Conservation (phyloP, 2,888 invertebrate genomes). For the Altica lythri region DNA sequence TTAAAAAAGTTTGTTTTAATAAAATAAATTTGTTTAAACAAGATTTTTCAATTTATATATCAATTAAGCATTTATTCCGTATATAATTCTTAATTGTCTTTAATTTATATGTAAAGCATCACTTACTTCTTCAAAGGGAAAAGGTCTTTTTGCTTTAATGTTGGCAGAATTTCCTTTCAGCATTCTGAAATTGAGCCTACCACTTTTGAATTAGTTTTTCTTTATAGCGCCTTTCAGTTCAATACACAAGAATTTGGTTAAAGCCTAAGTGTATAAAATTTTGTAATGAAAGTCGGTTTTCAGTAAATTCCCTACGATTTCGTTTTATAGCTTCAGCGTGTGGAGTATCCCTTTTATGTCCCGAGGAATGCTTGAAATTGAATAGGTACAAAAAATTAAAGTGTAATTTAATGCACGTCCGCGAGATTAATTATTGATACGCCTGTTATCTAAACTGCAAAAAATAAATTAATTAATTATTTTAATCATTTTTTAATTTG, state of each 20-base stretch:
- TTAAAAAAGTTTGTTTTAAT: too few species aligned
- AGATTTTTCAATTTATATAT: too few species aligned
- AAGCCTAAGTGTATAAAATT: conserved; percentile 18
- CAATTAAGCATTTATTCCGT: too few species aligned
- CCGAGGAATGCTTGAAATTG: conserved; percentile 11
- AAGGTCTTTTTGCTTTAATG: not conserved
- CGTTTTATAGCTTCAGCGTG: conserved; percentile 12
- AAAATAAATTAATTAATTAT: too few species aligned
- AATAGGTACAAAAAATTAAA: conserved; percentile 1
- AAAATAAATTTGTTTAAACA: too few species aligned
- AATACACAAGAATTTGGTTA: conserved; percentile 26
- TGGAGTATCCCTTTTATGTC: conserved; percentile 17
- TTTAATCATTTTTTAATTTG: too few species aligned
- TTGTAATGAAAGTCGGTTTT: conserved; percentile 24
- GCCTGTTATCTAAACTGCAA: too few species aligned
- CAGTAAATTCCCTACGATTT: conserved; percentile 16
- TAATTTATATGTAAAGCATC: not conserved
- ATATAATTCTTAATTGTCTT: too few species aligned
- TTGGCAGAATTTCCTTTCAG: not conserved
- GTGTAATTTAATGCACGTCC: too few species aligned
- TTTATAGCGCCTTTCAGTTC: conserved; percentile 17
- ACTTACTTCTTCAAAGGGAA: not conserved
- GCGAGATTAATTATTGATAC: too few species aligned
- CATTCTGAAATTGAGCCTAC: conserved; percentile 2
- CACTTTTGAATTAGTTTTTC: conserved; percentile 15